Evolutionary conservation across 35 echinoderm and acorn worm genomes (phyloP).

Genomic region (Anneissia japonica): DNA sequence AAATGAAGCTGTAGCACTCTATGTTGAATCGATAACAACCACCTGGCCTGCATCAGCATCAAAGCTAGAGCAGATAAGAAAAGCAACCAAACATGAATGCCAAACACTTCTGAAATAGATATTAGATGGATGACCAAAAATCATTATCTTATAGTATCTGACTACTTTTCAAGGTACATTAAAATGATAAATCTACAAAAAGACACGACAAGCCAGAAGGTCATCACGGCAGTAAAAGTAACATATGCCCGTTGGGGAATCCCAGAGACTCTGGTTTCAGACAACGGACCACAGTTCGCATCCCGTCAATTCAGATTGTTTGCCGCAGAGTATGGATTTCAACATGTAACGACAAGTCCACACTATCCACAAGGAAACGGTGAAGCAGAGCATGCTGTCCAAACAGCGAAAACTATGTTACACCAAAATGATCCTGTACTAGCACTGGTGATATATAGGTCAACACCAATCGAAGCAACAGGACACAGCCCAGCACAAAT

Average conservation of each 20-base stretch:
- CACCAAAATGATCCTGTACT: not conserved
- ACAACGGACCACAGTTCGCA: no score
- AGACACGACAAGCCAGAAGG: not conserved
- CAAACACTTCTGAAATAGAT: constrained; percentile 28
- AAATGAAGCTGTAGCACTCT: not conserved
- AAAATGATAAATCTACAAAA: no score
- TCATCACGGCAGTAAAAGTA: no score
- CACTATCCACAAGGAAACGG: constrained; percentile 14
- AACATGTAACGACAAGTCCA: not conserved
- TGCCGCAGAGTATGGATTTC: not conserved
- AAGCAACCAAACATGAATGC: constrained; percentile 34
- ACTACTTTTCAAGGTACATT: no score
- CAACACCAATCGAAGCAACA: not conserved
- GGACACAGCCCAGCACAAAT: not conserved
- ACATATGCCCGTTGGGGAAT: no score
- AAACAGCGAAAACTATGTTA: constrained; percentile 15
- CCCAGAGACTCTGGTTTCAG: no score
- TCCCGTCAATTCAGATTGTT: not conserved
- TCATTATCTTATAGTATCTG: constrained; percentile 22
- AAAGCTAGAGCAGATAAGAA: not conserved
- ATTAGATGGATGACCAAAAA: constrained; percentile 20
- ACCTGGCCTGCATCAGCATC: not conserved
- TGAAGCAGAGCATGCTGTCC: constrained; percentile 10
- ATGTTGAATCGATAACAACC: not conserved
- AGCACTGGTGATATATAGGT: constrained; percentile 19